Conservation (phyloP, 2,888 invertebrate species). For the Abrostola triplasia region DNA sequence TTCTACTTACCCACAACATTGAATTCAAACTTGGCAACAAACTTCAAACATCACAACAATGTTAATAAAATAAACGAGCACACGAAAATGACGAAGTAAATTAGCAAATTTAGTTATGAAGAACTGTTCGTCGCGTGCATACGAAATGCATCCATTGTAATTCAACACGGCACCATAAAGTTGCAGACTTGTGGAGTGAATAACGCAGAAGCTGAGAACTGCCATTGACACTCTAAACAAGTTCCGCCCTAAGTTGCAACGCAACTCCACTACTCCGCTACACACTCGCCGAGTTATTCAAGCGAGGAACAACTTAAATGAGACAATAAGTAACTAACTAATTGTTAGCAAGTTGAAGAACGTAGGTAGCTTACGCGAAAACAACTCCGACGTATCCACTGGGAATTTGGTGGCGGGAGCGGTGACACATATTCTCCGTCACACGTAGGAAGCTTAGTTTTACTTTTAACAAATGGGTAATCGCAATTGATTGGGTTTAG, state of each 20-base stretch:
- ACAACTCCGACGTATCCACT: constrained; percentile 43
- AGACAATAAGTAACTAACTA: constrained; percentile 70
- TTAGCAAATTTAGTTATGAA: constrained; percentile 54
- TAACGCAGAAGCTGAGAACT: constrained; percentile 64
- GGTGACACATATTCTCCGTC: constrained; percentile 25
- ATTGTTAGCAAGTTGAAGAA: constrained; percentile 64
- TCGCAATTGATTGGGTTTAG: constrained; percentile 1
- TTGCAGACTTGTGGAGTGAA: constrained; percentile 64
- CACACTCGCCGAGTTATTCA: constrained; percentile 64
- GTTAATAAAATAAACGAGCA: constrained; percentile 33
- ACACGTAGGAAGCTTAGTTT: constrained; percentile 1
- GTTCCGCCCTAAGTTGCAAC: constrained; percentile 68
- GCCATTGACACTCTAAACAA: constrained; percentile 75
- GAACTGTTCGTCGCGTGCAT: constrained; percentile 49
- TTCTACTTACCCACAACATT: too few relatives aligned
- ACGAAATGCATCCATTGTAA: constrained; percentile 64
- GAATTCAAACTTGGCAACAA: constrained; percentile 14
- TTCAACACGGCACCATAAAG: constrained; percentile 64
- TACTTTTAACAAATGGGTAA: background rate
- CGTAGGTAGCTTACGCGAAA: constrained; percentile 53
- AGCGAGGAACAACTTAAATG: constrained; percentile 66
- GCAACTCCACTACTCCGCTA: constrained; percentile 48
- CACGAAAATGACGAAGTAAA: constrained; percentile 41
- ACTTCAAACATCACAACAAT: constrained; percentile 29
- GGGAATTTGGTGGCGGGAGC: constrained; percentile 47